Base-by-base conservation (phyloP, 2,888 invertebrate species). In the Entomobrya proxima region DNA sequence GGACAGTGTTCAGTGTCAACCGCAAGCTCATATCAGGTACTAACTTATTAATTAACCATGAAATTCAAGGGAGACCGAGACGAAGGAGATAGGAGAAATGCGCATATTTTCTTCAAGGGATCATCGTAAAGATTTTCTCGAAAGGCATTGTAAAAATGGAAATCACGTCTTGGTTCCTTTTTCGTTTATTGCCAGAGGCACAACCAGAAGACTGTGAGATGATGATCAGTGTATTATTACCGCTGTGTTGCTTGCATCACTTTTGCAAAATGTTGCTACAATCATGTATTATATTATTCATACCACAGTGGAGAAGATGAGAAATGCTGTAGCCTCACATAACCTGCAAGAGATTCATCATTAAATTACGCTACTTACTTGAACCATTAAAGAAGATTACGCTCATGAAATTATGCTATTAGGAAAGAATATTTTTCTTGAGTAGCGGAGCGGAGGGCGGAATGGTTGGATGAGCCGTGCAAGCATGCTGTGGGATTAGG, bases 311-410 rank as follows among this genome's bases (percentile, higher is more conserved):
- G 50, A 32, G 32, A 30, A 74, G 50, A 74, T 74, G 74, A 47
- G 50, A 52, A 50, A 50, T 74, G 37, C 74, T 74, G 15, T 69
- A 37, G 7, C 74, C 58, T 58, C 61, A 37, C 75, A 52, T 24
- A 86, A 69, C 77, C 81, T 81, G 58, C 77, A 44, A 81, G 18
- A 86, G 69, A 77, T 86, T 58, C 64, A 86, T 86, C 78, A 86
- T 86, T 86, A 86, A 86, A 86, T 86, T 86, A 86, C 86, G 58
- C 81, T 85, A 82, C 82, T 86, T 82, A 86, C 86, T 82, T 74
- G 61, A 69, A 74, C 86, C 86, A 86, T 82, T 86, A 86, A 72
- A 82, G 78, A 86, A 86, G 85, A 86, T 86, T 86, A 82, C 82
- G 81, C 61, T 78, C 79, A 82, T 72, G 82, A 82, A 86, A 86